These are phyloP conservation scores for Dicranocentrus wangi DNA, from an alignment of 2,888 invertebrate species.

Conservation along the genomic window DNA sequence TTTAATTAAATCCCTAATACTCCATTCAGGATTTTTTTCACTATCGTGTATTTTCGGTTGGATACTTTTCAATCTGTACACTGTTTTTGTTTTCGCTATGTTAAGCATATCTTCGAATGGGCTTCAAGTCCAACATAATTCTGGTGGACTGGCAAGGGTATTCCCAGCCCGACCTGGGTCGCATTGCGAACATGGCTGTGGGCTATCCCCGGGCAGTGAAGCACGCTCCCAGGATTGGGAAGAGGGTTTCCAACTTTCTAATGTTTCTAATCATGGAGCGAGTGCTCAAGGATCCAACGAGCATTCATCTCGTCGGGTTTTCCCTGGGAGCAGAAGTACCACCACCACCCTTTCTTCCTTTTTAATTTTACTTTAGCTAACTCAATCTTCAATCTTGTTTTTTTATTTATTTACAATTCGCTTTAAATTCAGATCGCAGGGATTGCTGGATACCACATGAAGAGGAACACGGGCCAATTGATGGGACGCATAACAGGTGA, in stretches of 20 bases:
- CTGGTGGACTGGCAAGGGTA: slow-evolving; percentile 65
- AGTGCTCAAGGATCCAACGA: slow-evolving; percentile 60
- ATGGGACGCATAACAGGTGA: slow-evolving; percentile 61
- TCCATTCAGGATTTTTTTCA: background rate
- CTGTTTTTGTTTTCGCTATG: too few relatives aligned
- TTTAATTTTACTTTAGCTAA: too few relatives aligned
- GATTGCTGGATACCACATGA: slow-evolving; percentile 61
- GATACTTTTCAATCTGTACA: too few relatives aligned
- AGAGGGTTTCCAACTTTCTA: slow-evolving; percentile 60
- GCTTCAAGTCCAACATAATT: slow-evolving; percentile 65
- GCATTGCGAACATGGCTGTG: slow-evolving; percentile 62
- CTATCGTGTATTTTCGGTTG: background rate
- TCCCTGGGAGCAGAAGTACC: slow-evolving; percentile 64
- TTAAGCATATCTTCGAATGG: slow-evolving; percentile 64
- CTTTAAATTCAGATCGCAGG: slow-evolving; percentile 59
- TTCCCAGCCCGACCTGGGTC: slow-evolving; percentile 59
- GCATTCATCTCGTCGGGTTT: slow-evolving; percentile 64
- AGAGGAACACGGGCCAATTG: slow-evolving; percentile 61
- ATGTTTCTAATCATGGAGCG: slow-evolving; percentile 66
- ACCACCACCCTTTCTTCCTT: too few relatives aligned
- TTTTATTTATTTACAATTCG: too few relatives aligned
- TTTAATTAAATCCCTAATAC: too few relatives aligned
- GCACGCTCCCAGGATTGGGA: slow-evolving; percentile 58
- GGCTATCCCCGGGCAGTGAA: slow-evolving; percentile 63
- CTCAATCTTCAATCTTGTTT: background rate